A percentile compares a stretch with the other conserved stretches of the same genome.
phyloP scores from a whole-genome alignment of 2,888 invertebrate genomes.

The Ceriagrion tenellum region DNA sequence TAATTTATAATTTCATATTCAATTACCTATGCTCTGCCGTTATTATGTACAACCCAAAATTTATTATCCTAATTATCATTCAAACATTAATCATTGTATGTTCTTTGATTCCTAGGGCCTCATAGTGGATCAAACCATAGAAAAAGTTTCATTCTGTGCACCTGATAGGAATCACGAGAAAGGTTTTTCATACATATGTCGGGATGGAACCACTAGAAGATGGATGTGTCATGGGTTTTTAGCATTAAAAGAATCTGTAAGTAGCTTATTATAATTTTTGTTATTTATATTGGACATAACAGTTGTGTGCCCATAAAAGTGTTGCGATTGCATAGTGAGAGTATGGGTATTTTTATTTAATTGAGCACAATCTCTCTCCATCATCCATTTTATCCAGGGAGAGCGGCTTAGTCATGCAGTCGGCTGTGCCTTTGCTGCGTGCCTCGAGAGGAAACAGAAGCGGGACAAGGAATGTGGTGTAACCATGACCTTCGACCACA shows the following conservation, averaged over 20 bases:
- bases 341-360: not conserved
- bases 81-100: no score
- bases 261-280: conserved; percentile 72
- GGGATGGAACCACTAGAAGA: conserved; percentile 98
- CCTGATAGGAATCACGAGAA: conserved; percentile 98
- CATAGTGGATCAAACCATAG: conserved; percentile 99
- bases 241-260: conserved; percentile 93
- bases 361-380: not conserved
- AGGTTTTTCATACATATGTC: conserved; percentile 99
- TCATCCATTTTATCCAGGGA: conserved; percentile 83
- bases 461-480: conserved; percentile 97
- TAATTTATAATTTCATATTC: no score
- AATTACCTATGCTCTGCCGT: no score
- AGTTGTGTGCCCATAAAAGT: not conserved
- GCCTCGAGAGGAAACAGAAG: conserved; percentile 97
- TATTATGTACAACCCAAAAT: no score
- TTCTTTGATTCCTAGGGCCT: conserved; percentile 83
- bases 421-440: conserved; percentile 99
- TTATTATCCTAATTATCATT: no score
- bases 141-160: conserved; percentile 99
- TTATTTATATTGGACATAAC: not conserved
- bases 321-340: not conserved
- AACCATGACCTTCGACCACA: conserved; percentile 94
- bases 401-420: conserved; percentile 99
- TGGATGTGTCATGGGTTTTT: conserved; percentile 99